Evolutionary conservation across 2,888 invertebrate genomes (phyloP), one percentile per base, ranked within the genome.

Genomic region (Opisthograptis luteolata): DNA sequence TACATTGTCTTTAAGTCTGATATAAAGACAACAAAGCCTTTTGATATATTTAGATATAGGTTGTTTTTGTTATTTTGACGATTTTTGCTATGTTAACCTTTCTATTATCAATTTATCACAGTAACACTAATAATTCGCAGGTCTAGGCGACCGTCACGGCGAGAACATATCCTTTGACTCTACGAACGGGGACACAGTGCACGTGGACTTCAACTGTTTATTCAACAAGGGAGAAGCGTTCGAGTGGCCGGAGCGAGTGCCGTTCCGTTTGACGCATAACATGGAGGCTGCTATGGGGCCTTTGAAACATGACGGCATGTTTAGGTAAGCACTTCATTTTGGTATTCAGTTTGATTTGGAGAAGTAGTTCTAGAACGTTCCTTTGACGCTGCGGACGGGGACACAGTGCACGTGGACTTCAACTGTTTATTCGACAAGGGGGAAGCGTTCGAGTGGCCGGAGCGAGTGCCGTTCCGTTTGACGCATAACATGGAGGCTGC

Each of bases 241-340:
- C 75, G 95, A 96, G 40, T 96, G 95, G 92, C 97, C 98, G 0
- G 97, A 98, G 81, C 83, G 94, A 44, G 97, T 97, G 8, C 97
- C 97, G 0, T 99, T 99, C 84, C 93, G 99, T 0, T 92, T 99
- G 42, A 99, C 99, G 0, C 98, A 97, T 56, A 99, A 99, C 74
- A 98, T 99, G 97, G 94, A 97, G 24, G 94, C 96, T 27, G 99
- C 98, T 1, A 98, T 99, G 97, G 98, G 98, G 0, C 97, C 98
- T 0, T 91, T 98, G 27, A 97, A 96, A 32, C 94, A 95, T 41
- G 98, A 99, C 83, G 99, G 99, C 24, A 93, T 96, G 66, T 98
- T 94, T 71, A 88, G 91, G 91, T 90, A 51, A 59, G 48, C 12
- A 12, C 19, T 24, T 31, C 2, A 31, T 8, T 9, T 15, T 7